Conservation (phyloP, 1,140 invertebrate species). For the Drosophila santomea region DNA sequence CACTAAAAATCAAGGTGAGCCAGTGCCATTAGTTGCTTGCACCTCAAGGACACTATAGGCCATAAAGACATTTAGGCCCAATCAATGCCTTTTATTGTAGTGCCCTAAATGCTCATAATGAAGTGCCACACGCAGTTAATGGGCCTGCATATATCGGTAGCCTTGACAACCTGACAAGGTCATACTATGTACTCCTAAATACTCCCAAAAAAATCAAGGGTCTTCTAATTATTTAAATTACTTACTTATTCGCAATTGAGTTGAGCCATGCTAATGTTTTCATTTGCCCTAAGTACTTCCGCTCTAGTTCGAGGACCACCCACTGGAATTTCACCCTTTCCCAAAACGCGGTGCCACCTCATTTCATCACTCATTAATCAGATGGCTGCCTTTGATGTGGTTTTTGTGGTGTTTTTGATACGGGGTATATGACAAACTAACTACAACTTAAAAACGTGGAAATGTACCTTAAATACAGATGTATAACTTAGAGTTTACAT, state of each 20-base stretch:
- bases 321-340: neutral
- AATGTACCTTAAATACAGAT: neutral
- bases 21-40: slow-evolving; percentile 47
- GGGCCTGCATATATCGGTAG: slow-evolving; percentile 24
- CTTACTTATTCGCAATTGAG: slow-evolving; percentile 59
- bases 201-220: slow-evolving; percentile 1
- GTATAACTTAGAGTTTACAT: neutral
- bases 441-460: neutral
- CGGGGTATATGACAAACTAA: neutral
- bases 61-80: slow-evolving; percentile 58
- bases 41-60: slow-evolving; percentile 52
- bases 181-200: slow-evolving; percentile 1
- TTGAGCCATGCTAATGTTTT: slow-evolving; percentile 56
- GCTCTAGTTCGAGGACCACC: slow-evolving; percentile 37
- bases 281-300: slow-evolving; percentile 67
- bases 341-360: neutral
- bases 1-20: slow-evolving; percentile 75
- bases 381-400: slow-evolving; percentile 1
- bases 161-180: slow-evolving; percentile 69
- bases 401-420: neutral
- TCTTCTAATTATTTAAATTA: slow-evolving; percentile 58
- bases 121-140: slow-evolving; percentile 84
- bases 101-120: slow-evolving; percentile 76
- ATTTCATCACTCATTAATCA: slow-evolving; percentile 24
- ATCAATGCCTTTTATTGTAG: slow-evolving; percentile 70